Conservation (phyloP, 2,113 vertebrate species). For the Notarius lentiginosus region DNA sequence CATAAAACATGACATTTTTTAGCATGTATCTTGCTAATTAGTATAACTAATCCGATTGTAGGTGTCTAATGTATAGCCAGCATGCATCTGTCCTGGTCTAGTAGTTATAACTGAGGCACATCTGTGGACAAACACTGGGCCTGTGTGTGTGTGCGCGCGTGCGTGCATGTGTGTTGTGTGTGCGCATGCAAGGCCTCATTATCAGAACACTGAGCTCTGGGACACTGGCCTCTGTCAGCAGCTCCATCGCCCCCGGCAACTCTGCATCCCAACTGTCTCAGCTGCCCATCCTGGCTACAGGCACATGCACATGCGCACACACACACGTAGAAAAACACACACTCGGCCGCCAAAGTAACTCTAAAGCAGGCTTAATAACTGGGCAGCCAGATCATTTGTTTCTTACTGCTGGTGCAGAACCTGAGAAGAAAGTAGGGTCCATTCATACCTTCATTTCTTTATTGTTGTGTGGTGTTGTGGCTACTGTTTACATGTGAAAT, state of each 20-base stretch:
- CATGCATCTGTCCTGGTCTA: conserved; percentile 53
- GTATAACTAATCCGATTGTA: neutral
- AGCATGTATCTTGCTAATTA: neutral
- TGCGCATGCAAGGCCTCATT: conserved; percentile 45
- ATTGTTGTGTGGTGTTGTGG: conserved; percentile 23
- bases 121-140: conserved; percentile 44
- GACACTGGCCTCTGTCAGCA: conserved; percentile 56
- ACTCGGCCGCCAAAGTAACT: conserved; percentile 40
- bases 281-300: conserved; percentile 20
- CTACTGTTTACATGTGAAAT: conserved; percentile 37
- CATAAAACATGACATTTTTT: neutral
- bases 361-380: conserved; percentile 35
- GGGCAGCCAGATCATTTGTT: conserved; percentile 46
- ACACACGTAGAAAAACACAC: conserved; percentile 4
- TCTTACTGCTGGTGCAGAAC: conserved; percentile 51
- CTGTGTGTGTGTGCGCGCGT: conserved; percentile 27
- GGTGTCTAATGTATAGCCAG: neutral
- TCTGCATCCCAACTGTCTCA: conserved; percentile 52
- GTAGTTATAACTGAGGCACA: conserved; percentile 57
- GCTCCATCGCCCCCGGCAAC: conserved; percentile 55
- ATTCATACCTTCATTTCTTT: conserved; percentile 70
- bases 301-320: conserved; percentile 15
- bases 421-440: conserved; percentile 71
- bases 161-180: conserved; percentile 33
- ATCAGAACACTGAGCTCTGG: conserved; percentile 52